Percentiles rank a stretch among this genome's conserved stretches.
Evolutionary conservation across 2,797 vertebrate genomes (phyloP).

Genomic region (Molossus alvarezi): DNA sequence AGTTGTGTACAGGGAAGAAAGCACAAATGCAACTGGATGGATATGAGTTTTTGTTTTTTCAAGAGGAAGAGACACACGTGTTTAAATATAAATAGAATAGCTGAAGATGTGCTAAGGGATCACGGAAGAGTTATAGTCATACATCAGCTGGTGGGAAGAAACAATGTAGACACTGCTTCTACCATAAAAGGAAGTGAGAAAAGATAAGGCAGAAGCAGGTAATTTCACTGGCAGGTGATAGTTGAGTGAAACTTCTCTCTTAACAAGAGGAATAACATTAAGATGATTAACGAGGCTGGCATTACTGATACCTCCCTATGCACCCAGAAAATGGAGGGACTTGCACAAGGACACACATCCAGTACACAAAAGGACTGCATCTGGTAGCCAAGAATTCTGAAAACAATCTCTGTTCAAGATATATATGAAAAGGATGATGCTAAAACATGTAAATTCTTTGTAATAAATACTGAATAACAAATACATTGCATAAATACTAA

Average conservation of each 20-base stretch:
- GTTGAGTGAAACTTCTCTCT: neutral
- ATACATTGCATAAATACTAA: neutral
- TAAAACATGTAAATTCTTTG: neutral
- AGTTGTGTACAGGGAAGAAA: neutral
- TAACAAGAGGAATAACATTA: no score
- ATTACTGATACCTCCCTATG: neutral
- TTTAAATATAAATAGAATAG: neutral
- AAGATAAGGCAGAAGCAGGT: neutral
- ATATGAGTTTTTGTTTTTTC: neutral
- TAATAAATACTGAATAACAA: neutral
- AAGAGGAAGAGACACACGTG: neutral
- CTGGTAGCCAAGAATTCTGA: neutral
- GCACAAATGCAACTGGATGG: neutral
- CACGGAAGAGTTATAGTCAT: neutral
- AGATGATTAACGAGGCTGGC: neutral
- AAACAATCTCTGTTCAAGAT: neutral
- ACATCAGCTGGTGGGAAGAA: neutral
- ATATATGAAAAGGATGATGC: neutral
- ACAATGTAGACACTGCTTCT: neutral
- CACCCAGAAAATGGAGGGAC: neutral
- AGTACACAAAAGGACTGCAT: neutral
- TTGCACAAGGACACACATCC: neutral
- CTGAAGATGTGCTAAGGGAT: neutral
- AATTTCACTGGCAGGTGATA: neutral
- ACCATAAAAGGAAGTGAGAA: neutral